Percentiles rank a stretch among this genome's conserved stretches.
phyloP scores from a whole-genome alignment of 1,140 invertebrate genomes.

The Drosophila pseudoobscura region DNA sequence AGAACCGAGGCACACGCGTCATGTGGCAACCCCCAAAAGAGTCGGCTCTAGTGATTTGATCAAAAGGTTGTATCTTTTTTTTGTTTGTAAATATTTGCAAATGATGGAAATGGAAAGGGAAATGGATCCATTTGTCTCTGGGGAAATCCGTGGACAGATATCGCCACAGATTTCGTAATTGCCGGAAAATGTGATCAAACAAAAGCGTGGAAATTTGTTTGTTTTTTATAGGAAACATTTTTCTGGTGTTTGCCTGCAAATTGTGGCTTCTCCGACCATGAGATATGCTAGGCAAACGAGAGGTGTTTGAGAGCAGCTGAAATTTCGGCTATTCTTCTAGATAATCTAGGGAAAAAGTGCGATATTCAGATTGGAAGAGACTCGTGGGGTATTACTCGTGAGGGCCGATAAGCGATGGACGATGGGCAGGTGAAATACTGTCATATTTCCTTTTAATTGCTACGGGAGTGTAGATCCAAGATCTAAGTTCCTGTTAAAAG shows the following conservation, averaged over 20 bases:
- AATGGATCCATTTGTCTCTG: slow-evolving; percentile 54
- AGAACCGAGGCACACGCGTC: slow-evolving; percentile 36
- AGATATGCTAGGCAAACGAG: slow-evolving; percentile 44
- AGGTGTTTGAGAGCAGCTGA: slow-evolving; percentile 58
- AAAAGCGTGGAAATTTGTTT: slow-evolving; percentile 31
- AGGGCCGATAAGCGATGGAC: no score
- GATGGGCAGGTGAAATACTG: no score
- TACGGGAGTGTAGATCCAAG: no score
- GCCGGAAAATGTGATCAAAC: slow-evolving; percentile 23
- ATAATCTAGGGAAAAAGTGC: no score
- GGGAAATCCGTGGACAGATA: slow-evolving; percentile 39
- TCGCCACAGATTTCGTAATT: slow-evolving; percentile 56
- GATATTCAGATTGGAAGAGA: no score
- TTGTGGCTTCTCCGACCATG: slow-evolving; percentile 23
- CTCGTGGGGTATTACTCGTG: no score
- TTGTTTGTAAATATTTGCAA: slow-evolving; percentile 71
- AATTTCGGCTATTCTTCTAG: slow-evolving; percentile 1
- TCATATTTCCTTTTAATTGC: no score
- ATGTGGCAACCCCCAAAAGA: not conserved
- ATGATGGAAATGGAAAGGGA: slow-evolving; percentile 49
- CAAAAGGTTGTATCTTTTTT: slow-evolving; percentile 19
- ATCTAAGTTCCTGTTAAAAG: no score
- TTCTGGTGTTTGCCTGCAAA: slow-evolving; percentile 62
- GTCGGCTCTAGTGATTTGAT: slow-evolving; percentile 62
- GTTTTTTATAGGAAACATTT: slow-evolving; percentile 18